Base-by-base conservation (phyloP, 2,888 invertebrate genomes). In the Drosophila multiciliata region DNA sequence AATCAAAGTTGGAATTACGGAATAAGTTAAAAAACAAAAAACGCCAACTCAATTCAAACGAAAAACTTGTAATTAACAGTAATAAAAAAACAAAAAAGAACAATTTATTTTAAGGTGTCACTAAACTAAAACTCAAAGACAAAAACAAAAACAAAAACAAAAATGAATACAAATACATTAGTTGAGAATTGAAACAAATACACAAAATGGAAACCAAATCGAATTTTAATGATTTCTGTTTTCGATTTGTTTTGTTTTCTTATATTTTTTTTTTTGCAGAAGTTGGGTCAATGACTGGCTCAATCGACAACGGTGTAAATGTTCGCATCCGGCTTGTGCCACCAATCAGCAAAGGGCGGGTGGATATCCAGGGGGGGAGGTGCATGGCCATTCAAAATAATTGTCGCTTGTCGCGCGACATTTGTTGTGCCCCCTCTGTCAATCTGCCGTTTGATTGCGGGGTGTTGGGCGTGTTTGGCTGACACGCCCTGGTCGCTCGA, bases 151-250 rank as follows among this genome's bases (percentile, higher is more conserved):
- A 23, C 1, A 23, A 23, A 23, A 23, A 23, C 1, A 23, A 23
- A 73, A 65, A 69, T 62, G 73, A 72, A 72, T 77, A 83, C 72
- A 81, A 87, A 87, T 87, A 84, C 87, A 87, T 87, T 87, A 87
- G 89, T 89, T 89, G 89, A 89, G 81, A 89, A 89, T 89, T 87
- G 79, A 89, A 89, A 82, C 55, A 77, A 80, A 78, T 71, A 78
- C 53, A 48, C 58, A 70, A 77, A 69, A 68, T 64, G 61, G 52
- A 36, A 48, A 65, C 45, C 57, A 73, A 79, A 80, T 60, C 52
- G 76, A 61, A 62, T 78, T 86, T 80, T 75, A 78, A 80, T 88
- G 82, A 63, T 35, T 20, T 29, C 7, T 8, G 12, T 53, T 3
- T 23, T 26, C 29, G 15, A 8, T 12, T 4, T 23, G 12, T 6